phyloP scores from a whole-genome alignment of 2,888 invertebrate genomes.

The Loripinus fragilis region DNA sequence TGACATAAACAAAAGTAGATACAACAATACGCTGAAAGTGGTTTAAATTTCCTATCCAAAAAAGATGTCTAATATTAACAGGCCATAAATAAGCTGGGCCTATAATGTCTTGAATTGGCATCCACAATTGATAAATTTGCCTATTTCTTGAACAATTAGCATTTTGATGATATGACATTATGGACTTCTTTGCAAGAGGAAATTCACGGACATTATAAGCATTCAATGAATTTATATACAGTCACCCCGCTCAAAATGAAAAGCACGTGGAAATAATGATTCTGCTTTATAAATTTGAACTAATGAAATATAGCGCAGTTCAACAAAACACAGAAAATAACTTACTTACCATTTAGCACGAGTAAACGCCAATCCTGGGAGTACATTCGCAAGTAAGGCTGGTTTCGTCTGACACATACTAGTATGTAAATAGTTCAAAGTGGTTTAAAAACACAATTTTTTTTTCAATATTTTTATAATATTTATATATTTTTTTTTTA shows the following conservation, averaged over 20 bases:
- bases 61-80: not conserved
- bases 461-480: too few relatives aligned
- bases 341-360: too few relatives aligned
- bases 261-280: too few relatives aligned
- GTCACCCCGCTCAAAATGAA: too few relatives aligned
- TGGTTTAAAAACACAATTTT: too few relatives aligned
- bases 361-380: too few relatives aligned
- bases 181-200: not conserved
- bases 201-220: too few relatives aligned
- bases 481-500: too few relatives aligned
- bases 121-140: constrained; percentile 23
- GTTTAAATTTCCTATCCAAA: constrained; percentile 18
- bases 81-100: constrained; percentile 4
- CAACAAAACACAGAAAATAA: not conserved
- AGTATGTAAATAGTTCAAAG: too few relatives aligned
- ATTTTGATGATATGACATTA: not conserved
- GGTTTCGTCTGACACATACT: too few relatives aligned
- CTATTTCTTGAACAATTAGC: constrained; percentile 1
- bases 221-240: too few relatives aligned
- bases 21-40: constrained; percentile 1
- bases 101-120: constrained; percentile 21
- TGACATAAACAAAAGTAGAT: constrained; percentile 19
- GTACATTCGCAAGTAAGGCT: too few relatives aligned
- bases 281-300: not conserved
- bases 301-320: not conserved